Conservation (phyloP, 2,888 invertebrate species). For the Thelaira solivaga region DNA sequence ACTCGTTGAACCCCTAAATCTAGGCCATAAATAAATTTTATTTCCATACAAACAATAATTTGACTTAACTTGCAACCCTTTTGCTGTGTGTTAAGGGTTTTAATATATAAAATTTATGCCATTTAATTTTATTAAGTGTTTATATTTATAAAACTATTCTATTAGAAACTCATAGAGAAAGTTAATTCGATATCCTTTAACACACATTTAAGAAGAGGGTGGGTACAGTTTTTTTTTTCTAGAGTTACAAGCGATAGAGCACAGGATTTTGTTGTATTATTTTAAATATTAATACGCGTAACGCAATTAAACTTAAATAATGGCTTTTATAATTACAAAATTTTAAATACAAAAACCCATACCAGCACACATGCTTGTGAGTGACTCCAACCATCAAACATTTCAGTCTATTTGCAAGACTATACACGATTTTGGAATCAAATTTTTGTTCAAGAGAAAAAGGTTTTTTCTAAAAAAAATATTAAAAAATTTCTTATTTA, state of each 20-base stretch:
- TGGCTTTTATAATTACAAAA: constrained; percentile 63
- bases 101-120: constrained; percentile 29
- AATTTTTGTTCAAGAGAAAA: too few relatives aligned
- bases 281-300: constrained; percentile 60
- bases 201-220: neutral
- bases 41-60: neutral
- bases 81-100: neutral
- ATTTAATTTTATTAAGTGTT: constrained; percentile 44
- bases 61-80: neutral
- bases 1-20: constrained; percentile 18
- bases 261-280: constrained; percentile 6
- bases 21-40: constrained; percentile 39
- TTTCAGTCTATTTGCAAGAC: too few relatives aligned
- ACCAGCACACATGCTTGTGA: neutral
- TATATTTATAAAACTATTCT: constrained; percentile 50
- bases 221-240: constrained; percentile 2
- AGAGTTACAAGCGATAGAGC: too few relatives aligned
- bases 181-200: constrained; percentile 24
- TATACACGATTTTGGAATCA: too few relatives aligned
- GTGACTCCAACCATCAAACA: too few relatives aligned
- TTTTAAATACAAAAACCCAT: constrained; percentile 8
- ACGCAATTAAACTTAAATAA: constrained; percentile 66
- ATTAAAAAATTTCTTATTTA: too few relatives aligned
- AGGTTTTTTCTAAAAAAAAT: too few relatives aligned
- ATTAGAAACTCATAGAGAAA: neutral